Percentiles rank a stretch among this genome's conserved stretches.
phyloP scores from a whole-genome alignment of 2,113 vertebrate genomes.

The Ciconia stormi region DNA sequence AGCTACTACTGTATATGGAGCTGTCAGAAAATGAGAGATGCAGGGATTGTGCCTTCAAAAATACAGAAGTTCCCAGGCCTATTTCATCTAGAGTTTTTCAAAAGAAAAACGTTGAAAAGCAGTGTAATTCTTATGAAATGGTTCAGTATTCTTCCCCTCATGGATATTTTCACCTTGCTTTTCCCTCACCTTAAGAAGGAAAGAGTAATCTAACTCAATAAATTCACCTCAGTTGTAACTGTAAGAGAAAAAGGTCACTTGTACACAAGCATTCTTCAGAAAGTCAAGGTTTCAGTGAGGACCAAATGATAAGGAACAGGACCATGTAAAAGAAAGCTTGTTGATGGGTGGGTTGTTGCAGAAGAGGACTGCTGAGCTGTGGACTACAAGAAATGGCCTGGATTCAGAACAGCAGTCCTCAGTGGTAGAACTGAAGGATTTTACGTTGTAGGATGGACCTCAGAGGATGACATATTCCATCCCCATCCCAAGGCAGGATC shows the following conservation, averaged over 20 bases:
- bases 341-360: background rate
- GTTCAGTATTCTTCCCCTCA: background rate
- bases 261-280: background rate
- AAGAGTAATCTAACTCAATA: background rate
- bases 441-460: background rate
- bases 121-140: background rate
- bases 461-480: background rate
- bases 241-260: background rate
- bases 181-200: background rate
- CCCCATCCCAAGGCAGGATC: background rate
- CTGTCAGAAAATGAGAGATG: constrained; percentile 20
- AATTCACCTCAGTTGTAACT: background rate
- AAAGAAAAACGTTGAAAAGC: background rate
- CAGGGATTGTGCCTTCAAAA: background rate
- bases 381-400: background rate
- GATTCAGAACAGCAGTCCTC: background rate
- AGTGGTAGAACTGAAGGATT: no score
- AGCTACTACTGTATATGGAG: background rate
- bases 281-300: background rate
- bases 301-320: background rate
- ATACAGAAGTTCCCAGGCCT: background rate
- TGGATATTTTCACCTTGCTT: background rate
- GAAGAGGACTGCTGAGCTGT: background rate
- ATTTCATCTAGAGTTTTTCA: background rate
- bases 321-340: background rate